A percentile compares a stretch with the other conserved stretches of the same genome.
Conservation (phyloP, 2,113 vertebrate genomes). For the Fulica atra region DNA sequence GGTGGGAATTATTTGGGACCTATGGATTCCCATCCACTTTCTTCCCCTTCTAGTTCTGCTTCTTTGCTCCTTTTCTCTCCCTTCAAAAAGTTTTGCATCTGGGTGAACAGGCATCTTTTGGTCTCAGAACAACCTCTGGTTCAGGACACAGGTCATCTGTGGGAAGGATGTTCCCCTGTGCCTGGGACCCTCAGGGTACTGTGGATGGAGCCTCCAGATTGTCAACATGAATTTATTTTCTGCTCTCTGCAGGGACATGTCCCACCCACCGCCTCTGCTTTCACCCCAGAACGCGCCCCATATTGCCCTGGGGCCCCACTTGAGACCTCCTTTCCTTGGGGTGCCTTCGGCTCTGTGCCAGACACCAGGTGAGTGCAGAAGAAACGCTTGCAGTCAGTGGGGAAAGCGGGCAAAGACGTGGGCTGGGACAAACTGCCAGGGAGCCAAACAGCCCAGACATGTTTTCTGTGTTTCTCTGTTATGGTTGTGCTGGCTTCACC, state of each 20-base stretch:
- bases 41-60: not conserved
- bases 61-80: not conserved
- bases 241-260: slow-evolving; percentile 85
- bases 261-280: slow-evolving; percentile 90
- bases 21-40: not conserved
- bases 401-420: not conserved
- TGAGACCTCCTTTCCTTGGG: slow-evolving; percentile 94
- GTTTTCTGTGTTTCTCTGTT: accelerated
- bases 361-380: slow-evolving; percentile 84
- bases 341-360: slow-evolving; percentile 95
- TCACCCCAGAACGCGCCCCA: slow-evolving; percentile 92
- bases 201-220: not conserved
- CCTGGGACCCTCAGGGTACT: not conserved
- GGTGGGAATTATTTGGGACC: not conserved
- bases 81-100: not conserved
- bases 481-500: accelerated
- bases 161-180: not conserved
- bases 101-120: not conserved
- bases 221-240: not conserved
- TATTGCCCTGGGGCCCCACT: slow-evolving; percentile 90
- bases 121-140: not conserved
- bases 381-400: accelerated
- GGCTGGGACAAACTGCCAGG: not conserved
- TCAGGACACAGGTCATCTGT: not conserved
- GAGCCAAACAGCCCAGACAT: accelerated